Base-by-base conservation (phyloP, 1,140 invertebrate genomes). In the Solenopsis fugax region DNA sequence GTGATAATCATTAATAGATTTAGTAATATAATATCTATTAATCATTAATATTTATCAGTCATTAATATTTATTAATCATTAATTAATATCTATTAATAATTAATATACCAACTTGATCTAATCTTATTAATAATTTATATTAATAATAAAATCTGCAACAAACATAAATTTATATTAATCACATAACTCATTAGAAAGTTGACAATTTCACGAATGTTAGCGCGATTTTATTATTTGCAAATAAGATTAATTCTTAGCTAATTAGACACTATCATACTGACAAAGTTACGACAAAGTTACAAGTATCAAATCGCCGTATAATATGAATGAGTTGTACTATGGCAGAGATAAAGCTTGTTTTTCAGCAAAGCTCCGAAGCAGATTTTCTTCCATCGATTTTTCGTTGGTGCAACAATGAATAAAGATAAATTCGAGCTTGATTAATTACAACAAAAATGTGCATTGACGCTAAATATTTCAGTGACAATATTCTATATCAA, bases 131-230 rank as follows among this genome's bases (percentile, higher is more conserved):
- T 69, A 18, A 80, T 69, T 50, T 69, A 24, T 69, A 69, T 52
- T 72, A 50, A 52, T 41, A 10, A 50, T 71, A 81, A 50, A 81
- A 69, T 54, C 4, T 45, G 6, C 21, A n/a, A 65, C 48, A 45
- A 45, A 58, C 41, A 24, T 24, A 60, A 29, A 41, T 29, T 69
- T 2, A 41, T 12, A 69, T 69, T 52, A 34, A 56, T 41, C 13
- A 60, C n/a, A 34, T 29, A 24, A 21, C n/a, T 81, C 7, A 16
- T 72, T 58, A 21, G 2, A 84, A 48, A 84, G 13, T 6, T 52
- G 41, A 60, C 80, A 84, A 84, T 84, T 84, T 84, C 16, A 84
- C 54, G 52, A 84, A 84, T 84, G 67, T 73, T 73, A 84, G 80
- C 80, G n/a, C 13, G 50, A 24, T 18, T 56, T 58, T 72, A 58